Evolutionary conservation across 2,113 vertebrate genomes (phyloP).

Genomic region (Syngnathoides biaculeatus): DNA sequence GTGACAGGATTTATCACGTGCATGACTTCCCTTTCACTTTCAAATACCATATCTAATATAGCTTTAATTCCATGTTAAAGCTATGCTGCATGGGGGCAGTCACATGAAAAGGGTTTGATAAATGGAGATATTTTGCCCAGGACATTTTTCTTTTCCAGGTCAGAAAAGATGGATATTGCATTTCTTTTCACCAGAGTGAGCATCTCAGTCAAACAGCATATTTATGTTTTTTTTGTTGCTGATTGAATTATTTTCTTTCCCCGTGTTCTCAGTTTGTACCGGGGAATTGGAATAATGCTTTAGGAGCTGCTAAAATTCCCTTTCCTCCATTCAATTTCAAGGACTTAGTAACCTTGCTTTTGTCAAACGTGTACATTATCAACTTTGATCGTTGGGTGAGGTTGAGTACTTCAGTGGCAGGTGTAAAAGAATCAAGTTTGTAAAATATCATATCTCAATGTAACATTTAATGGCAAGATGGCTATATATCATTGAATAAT

Average conservation of each 20-base stretch:
- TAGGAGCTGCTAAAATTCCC: slow-evolving; percentile 51
- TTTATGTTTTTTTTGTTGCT: slow-evolving; percentile 63
- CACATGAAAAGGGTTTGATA: slow-evolving; percentile 43
- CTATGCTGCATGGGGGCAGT: slow-evolving; percentile 27
- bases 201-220: slow-evolving; percentile 59
- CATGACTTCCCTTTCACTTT: slow-evolving; percentile 3
- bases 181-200: slow-evolving; percentile 50
- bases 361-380: slow-evolving; percentile 63
- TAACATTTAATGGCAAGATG: slow-evolving; percentile 32
- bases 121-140: slow-evolving; percentile 40
- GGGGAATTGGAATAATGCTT: slow-evolving; percentile 66
- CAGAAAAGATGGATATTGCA: slow-evolving; percentile 54
- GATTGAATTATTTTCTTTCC: slow-evolving; percentile 71
- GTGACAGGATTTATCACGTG: neutral
- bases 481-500: neutral
- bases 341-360: slow-evolving; percentile 70
- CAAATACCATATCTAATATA: neutral
- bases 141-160: slow-evolving; percentile 58
- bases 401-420: slow-evolving; percentile 52
- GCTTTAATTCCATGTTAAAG: slow-evolving; percentile 32
- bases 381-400: slow-evolving; percentile 65
- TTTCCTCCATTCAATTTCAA: slow-evolving; percentile 65
- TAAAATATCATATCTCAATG: slow-evolving; percentile 53
- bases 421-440: slow-evolving; percentile 49
- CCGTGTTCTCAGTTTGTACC: slow-evolving; percentile 53